Evolutionary conservation across 1,140 invertebrate species (phyloP), one percentile per base, ranked within the genome.

Genomic region (Drosophila nasuta): DNA sequence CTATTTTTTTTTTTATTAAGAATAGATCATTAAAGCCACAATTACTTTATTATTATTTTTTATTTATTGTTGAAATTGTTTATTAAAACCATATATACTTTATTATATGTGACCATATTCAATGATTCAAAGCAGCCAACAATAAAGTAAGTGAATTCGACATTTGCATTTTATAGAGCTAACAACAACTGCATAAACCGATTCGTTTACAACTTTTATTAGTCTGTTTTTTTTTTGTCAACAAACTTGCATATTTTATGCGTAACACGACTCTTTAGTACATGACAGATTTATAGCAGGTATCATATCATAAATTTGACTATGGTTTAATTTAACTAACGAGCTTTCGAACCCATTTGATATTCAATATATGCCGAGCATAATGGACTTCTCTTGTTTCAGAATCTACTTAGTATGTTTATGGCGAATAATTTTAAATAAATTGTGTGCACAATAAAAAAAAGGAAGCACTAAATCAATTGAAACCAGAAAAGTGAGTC

Each of bases 261-360:
- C 30, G 5, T 35, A 35, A 33, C n/a, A 54, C 28, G 30, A 13
- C 51, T 35, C 51, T 33, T 54, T 20, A 41, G 1, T 35, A 57
- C 17, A 20, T 57, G 54, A 57, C 54, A 57, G 54, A 57, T 57
- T 57, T 57, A 57, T 57, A 41, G 54, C 54, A 57, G 17, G 15
- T 57, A 15, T 57, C 17, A 41, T 57, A 20, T 17, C 54, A 41
- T 41, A 57, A n/a, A 57, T 57, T 57, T 57, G 20, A 57, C 15
- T 57, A 41, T 25, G 54, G 35, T 10, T 41, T 20, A 33, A 35
- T 54, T 54, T 35, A 54, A n/a, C 51, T 54, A 54, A 54, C 51
- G 51, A 54, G 51, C 51, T 17, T 38, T 38, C 13, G 11, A 33
- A 13, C 17, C n/a, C 28, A 56, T 17, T 56, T 57, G 17, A 41